These are phyloP conservation scores for Trichacis sp. DNA, from an alignment of 2,888 invertebrate genomes.

Conservation along the genomic window DNA sequence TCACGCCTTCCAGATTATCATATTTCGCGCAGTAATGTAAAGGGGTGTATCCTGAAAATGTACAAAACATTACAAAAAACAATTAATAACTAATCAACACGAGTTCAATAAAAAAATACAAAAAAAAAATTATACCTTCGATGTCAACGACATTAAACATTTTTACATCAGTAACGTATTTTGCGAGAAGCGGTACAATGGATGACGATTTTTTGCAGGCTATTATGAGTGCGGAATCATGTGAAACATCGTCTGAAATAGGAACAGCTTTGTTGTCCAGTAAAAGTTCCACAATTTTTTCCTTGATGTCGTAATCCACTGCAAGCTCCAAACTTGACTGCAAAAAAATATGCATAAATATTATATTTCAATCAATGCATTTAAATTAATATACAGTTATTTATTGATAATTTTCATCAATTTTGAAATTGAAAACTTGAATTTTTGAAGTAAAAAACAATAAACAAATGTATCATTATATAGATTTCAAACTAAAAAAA, in stretches of 20 bases:
- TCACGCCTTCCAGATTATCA: conserved; percentile 50
- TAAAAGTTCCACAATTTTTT: conserved; percentile 50
- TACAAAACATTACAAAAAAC: too few relatives aligned
- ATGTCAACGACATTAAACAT: conserved; percentile 49
- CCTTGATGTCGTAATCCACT: conserved; percentile 45
- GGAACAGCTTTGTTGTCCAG: conserved; percentile 57
- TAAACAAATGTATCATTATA: too few relatives aligned
- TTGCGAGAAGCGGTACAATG: conserved; percentile 47
- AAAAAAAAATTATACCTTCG: conserved; percentile 42
- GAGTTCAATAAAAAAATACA: not conserved
- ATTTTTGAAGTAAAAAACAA: too few relatives aligned
- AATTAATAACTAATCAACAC: conserved; percentile 2
- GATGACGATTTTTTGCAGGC: conserved; percentile 53
- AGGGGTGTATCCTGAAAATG: conserved; percentile 53
- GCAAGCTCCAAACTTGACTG: conserved; percentile 63
- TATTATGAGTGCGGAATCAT: conserved; percentile 57
- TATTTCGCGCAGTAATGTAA: conserved; percentile 59
- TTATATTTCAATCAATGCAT: too few relatives aligned
- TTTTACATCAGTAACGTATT: conserved; percentile 26
- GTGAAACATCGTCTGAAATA: conserved; percentile 35
- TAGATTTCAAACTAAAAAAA: too few relatives aligned
- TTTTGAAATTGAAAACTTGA: too few relatives aligned
- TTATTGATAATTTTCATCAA: too few relatives aligned
- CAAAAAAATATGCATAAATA: too few relatives aligned
- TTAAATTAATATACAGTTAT: too few relatives aligned